Evolutionary conservation across 2,888 invertebrate species (phyloP), one percentile per base, ranked within the genome.

Genomic region (Keiferia lycopersicella): DNA sequence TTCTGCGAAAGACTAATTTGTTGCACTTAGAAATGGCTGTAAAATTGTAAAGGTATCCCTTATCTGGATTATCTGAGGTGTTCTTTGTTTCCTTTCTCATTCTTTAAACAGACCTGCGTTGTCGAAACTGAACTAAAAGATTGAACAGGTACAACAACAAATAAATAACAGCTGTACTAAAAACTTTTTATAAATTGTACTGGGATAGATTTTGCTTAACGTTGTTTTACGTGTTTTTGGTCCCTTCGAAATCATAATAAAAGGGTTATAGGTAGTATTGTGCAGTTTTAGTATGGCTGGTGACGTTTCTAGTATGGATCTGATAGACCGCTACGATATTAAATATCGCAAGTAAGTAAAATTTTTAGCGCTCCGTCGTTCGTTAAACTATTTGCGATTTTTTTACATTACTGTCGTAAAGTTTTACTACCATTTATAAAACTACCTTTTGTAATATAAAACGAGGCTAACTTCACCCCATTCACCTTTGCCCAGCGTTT

Each of bases 41-140:
- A 18, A 58, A 58, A 34, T 30, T 18, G 18, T 38, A 38, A 39
- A 38, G 38, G 12, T 12, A 38, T 56, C 26, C n/a, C 34, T 58
- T 39, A 58, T 58, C 58, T 20, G 18, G 58, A 58, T 58, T 22
- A 58, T 58, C 58, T 39, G 18, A 58, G 38, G n/a, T 38, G 34
- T 34, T 18, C 16, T 58, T 57, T 30, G 30, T 22, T 26, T 56
- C 6, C 34, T 56, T 16, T 56, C 14, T 30, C 14, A 26, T 26
- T 56, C 7, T 22, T 22, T 7, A 30, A 14, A 56, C 56, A 26
- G 14, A 2, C 2, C 41, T 41, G 14, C 1, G 14, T n/a, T 1
- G 26, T 56, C 8, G 8, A 34, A 34, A 34, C 34, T 34, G 1
- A 26, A n/a, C n/a, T n/a, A 26, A 56, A 56, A 22, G 12, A 22